Evolutionary conservation across 2,113 vertebrate species (phyloP).

Genomic region (Motacilla alba): DNA sequence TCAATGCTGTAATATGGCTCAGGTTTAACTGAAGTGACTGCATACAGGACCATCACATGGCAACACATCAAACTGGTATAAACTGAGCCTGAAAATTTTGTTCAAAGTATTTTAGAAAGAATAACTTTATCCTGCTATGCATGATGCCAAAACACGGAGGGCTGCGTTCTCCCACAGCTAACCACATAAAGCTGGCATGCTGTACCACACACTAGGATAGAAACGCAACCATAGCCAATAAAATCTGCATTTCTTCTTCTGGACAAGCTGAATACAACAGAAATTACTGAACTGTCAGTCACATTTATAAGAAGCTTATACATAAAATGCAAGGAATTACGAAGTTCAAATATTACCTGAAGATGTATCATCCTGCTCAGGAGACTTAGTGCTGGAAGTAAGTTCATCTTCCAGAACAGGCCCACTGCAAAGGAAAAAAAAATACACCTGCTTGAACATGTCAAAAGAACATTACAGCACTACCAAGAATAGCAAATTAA

Average conservation of each 20-base stretch:
- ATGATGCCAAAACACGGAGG: background rate
- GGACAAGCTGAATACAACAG: background rate
- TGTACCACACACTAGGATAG: background rate
- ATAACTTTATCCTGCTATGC: background rate
- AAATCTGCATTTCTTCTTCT: background rate
- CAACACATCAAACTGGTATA: background rate
- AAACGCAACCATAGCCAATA: background rate
- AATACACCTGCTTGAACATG: background rate
- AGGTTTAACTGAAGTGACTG: background rate
- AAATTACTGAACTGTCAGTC: background rate
- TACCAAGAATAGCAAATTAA: background rate
- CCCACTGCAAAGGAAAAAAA: slow-evolving; percentile 6
- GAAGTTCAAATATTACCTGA: slow-evolving; percentile 31
- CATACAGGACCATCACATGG: background rate
- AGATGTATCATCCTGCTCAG: background rate
- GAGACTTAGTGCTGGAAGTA: background rate
- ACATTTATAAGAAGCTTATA: background rate
- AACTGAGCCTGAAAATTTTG: background rate
- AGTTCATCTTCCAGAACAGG: background rate
- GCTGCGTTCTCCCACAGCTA: background rate
- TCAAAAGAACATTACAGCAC: background rate
- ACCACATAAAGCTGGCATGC: background rate
- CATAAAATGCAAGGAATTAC: background rate
- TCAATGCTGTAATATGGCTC: background rate
- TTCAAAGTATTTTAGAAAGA: background rate